Evolutionary conservation across 2,888 invertebrate species (phyloP), one percentile per base, ranked within the genome.

Genomic region (Xylophagus ater): DNA sequence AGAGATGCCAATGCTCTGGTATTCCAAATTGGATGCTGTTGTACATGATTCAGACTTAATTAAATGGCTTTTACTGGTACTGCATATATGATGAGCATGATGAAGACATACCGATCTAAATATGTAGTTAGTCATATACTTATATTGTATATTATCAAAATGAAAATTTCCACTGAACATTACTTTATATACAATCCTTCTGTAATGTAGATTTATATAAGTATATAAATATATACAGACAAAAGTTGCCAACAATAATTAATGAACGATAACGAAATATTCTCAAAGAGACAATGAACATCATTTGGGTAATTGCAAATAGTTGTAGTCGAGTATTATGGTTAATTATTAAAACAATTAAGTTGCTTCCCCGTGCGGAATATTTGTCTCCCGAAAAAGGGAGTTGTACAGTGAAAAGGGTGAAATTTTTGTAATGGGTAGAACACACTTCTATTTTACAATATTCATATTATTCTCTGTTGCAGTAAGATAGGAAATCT

Each of bases 331-430:
- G 44, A 47, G 49, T 46, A 51, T 50, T 50, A 50, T 49, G 50
- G 50, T 51, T 51, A 50, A 51, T 51, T 51, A 51, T 51, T 51
- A 46, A 50, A 51, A 50, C 51, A 51, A 51, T 51, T 50, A 51
- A 49, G 50, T 49, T 45, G 29, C 45, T 47, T 46, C 31, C 37
- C 34, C 15, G 37, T 46, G 46, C 44, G 44, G 35, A 38, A 41
- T 40, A 33, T 24, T n/a, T n/a, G n/a, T n/a, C n/a, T n/a, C n/a
- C n/a, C n/a, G n/a, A n/a, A n/a, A n/a, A n/a, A n/a, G n/a, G n/a
- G n/a, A n/a, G n/a, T n/a, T n/a, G n/a, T n/a, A n/a, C n/a, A n/a
- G n/a, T n/a, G n/a, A n/a, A n/a, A n/a, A n/a, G n/a, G n/a, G n/a
- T n/a, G n/a, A n/a, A n/a, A n/a, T n/a, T n/a, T n/a, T n/a, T n/a